Base-by-base conservation (phyloP, 1,140 invertebrate species). In the Eupeodes corollae region DNA sequence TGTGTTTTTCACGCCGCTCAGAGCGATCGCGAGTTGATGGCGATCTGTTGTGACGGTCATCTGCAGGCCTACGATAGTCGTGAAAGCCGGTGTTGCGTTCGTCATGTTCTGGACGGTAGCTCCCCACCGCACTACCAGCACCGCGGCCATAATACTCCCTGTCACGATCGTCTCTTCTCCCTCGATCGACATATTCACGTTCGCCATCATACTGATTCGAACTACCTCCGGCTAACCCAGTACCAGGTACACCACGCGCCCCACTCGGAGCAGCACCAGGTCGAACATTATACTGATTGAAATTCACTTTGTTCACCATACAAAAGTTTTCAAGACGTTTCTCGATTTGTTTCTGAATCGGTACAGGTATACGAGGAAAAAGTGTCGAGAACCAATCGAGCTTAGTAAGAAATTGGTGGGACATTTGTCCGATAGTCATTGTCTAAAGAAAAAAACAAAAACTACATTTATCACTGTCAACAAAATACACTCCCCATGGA, bases 351-450 rank as follows among this genome's bases (percentile, higher is more conserved):
- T 88, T 93, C 71, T 99, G 93, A 56, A 98, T 96, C 13, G 95
- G 95, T 32, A 99, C 95, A n/a, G 97, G 96, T 70, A 99, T 99
- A 52, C 97, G 77, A 1, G 97, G 97, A 68, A 99, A 99, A 12
- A 99, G 73, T 6, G 96, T 98, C 3, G 90, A 92, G 73, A 95
- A 99, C 91, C 92, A 96, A 59, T 98, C 95, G 38, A 99, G 71
- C 69, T 98, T 98, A 21, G 90, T 87, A 14, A 99, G 75, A 77
- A 94, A 94, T 61, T 92, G 89, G 39, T 91, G 79, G 1, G 93
- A 74, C 72, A 99, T 85, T 57, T 93, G 84, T 1, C 97, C 96
- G 47, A 99, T 93, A 21, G 87, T 91, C 75, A 95, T 92, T 2
- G 79, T 71, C 64, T 67, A 38, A 6, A 49, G 19, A 11, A 1